A percentile compares a stretch with the other conserved stretches of the same genome.
These are phyloP conservation scores for Halichoeres trimaculatus DNA, from an alignment of 2,113 vertebrate genomes.

Conservation along the genomic window DNA sequence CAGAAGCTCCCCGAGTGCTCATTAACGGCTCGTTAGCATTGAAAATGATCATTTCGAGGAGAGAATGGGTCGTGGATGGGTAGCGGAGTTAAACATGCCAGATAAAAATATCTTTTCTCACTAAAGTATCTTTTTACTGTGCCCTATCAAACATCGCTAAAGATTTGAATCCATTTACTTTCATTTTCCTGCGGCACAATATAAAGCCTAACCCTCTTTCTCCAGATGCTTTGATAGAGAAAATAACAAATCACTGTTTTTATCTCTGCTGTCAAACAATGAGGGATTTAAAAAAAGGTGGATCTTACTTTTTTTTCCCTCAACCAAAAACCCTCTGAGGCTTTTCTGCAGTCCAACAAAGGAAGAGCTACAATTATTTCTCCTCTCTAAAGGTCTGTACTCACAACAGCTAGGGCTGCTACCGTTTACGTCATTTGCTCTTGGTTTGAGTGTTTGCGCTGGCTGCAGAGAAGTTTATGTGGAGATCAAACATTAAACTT, in stretches of 20 bases:
- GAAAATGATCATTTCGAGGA: slow-evolving; percentile 55
- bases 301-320: slow-evolving; percentile 1
- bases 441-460: slow-evolving; percentile 31
- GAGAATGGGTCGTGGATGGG: slow-evolving; percentile 48
- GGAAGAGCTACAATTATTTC: slow-evolving; percentile 1
- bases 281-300: slow-evolving; percentile 18
- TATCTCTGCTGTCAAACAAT: slow-evolving; percentile 11
- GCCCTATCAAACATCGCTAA: slow-evolving; percentile 9
- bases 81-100: slow-evolving; percentile 45
- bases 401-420: slow-evolving; percentile 28
- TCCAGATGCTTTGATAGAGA: slow-evolving; percentile 15
- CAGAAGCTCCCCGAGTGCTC: slow-evolving; percentile 62
- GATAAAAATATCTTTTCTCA: slow-evolving; percentile 48
- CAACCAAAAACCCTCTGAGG: background rate
- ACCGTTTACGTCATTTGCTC: slow-evolving; percentile 36
- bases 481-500: background rate
- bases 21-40: slow-evolving; percentile 63
- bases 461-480: background rate
- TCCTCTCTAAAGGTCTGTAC: background rate
- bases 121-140: slow-evolving; percentile 30
- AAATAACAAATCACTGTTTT: slow-evolving; percentile 19
- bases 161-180: slow-evolving; percentile 39
- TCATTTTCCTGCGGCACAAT: slow-evolving; percentile 7
- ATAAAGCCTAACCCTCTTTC: slow-evolving; percentile 11
- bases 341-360: slow-evolving; percentile 16